These are phyloP conservation scores for Anneissia japonica DNA, from an alignment of 35 echinoderm and acorn worm species.

Conservation along the genomic window DNA sequence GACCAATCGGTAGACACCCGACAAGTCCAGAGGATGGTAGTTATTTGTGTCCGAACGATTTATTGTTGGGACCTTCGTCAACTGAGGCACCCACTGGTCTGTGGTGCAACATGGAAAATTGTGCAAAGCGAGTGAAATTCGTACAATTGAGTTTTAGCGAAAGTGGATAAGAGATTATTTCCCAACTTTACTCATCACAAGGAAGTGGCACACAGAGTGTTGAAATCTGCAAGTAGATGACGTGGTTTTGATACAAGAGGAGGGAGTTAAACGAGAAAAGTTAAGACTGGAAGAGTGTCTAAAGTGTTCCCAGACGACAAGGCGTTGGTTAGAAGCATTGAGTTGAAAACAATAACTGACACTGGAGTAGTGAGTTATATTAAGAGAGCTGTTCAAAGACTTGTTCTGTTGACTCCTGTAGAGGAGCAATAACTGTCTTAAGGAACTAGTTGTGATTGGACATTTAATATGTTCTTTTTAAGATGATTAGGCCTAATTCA, in stretches of 20 bases:
- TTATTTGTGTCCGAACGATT: too few relatives aligned
- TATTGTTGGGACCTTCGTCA: neutral
- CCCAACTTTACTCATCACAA: neutral
- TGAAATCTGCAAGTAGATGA: constrained; percentile 20
- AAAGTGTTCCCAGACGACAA: neutral
- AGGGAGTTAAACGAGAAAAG: neutral
- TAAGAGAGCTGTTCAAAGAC: constrained; percentile 5
- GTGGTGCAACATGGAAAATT: neutral
- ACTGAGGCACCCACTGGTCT: neutral
- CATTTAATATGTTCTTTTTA: too few relatives aligned
- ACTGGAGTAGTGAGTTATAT: neutral
- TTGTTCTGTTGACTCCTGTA: constrained; percentile 4
- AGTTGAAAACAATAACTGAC: constrained; percentile 7
- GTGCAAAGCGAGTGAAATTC: neutral
- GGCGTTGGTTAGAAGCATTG: neutral
- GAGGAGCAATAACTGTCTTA: too few relatives aligned
- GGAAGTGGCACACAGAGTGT: neutral
- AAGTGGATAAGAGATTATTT: neutral
- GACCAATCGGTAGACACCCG: too few relatives aligned
- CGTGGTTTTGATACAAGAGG: constrained; percentile 15
- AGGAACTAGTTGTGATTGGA: too few relatives aligned
- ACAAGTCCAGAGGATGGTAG: too few relatives aligned
- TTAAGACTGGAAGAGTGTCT: constrained; percentile 3
- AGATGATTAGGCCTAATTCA: too few relatives aligned
- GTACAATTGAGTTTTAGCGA: neutral